Evolutionary conservation across 2,888 invertebrate genomes (phyloP), one percentile per base, ranked within the genome.

Genomic region (Megastigmus dorsalis): DNA sequence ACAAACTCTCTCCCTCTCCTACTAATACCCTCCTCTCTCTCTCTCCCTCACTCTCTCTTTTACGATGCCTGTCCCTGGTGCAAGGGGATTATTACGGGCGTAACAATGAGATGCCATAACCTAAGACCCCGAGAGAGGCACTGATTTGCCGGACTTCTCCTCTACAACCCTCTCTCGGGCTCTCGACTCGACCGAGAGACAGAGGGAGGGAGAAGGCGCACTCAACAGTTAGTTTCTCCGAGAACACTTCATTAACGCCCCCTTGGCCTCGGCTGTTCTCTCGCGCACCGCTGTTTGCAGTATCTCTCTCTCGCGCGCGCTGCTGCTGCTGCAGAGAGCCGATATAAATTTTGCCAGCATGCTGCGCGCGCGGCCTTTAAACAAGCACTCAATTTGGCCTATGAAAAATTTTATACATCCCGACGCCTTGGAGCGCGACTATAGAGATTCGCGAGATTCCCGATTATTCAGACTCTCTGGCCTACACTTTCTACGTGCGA

Each of bases 71-170:
- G 48, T 15, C 54, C 7, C 43, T n/a, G n/a, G 54, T 36, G 30
- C 55, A n/a, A 26, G 50, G 45, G 48, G 54, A 66, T 74, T 65
- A 74, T 69, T 70, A 41, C 38, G 55, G 28, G 28, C 54, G 71
- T 59, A 75, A 70, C 66, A 70, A 75, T 66, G 54, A 65, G 43
- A 59, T 15, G 66, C 26, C 41, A 26, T 70, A 67, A 59, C 15
- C 43, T 18, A 20, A 52, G 23, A n/a, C n/a, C 28, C 15, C 33
- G 20, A n/a, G 13, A 30, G 50, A 26, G 43, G 43, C 38, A 63
- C 70, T 55, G 62, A 70, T 63, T 41, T 63, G 62, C 62, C 13
- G 33, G 54, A 54, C 33, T n/a, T n/a, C n/a, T n/a, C n/a, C n/a
- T n/a, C n/a, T n/a, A n/a, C n/a, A n/a, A n/a, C n/a, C n/a, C n/a